These are phyloP conservation scores for Eurytoma californica DNA, from an alignment of 2,888 invertebrate species.

Conservation along the genomic window DNA sequence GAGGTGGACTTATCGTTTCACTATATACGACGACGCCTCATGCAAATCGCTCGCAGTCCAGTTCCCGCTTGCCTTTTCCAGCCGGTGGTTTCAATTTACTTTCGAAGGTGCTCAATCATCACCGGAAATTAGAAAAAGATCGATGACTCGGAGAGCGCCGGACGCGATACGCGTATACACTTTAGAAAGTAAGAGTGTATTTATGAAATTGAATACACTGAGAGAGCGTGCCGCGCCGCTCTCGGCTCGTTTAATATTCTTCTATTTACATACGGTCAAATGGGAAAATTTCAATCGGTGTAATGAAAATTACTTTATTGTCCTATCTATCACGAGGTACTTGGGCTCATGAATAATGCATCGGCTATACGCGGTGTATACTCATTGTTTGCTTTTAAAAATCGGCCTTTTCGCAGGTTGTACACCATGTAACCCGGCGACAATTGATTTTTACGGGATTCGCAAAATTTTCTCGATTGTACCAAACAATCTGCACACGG, in stretches of 20 bases:
- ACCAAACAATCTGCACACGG: too few relatives aligned
- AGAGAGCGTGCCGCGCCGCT: not conserved
- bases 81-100: constrained; percentile 19
- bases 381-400: too few relatives aligned
- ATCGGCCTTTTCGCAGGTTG: too few relatives aligned
- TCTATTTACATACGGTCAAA: constrained; percentile 2
- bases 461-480: too few relatives aligned
- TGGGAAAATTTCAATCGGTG: not conserved
- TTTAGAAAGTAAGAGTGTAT: constrained; percentile 38
- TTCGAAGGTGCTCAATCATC: constrained; percentile 15
- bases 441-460: too few relatives aligned
- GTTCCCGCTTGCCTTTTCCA: too few relatives aligned
- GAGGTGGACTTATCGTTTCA: too few relatives aligned
- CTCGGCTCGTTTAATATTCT: not conserved
- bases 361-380: too few relatives aligned
- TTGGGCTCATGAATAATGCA: too few relatives aligned
- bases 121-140: constrained; percentile 42
- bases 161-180: not conserved
- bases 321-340: not conserved
- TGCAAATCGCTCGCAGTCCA: too few relatives aligned
- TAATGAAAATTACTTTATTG: not conserved
- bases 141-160: constrained; percentile 1
- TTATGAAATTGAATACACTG: constrained; percentile 31
- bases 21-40: too few relatives aligned
- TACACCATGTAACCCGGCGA: too few relatives aligned